Conservation (phyloP, 2,113 vertebrate genomes). For the Paramisgurnus dabryanus region DNA sequence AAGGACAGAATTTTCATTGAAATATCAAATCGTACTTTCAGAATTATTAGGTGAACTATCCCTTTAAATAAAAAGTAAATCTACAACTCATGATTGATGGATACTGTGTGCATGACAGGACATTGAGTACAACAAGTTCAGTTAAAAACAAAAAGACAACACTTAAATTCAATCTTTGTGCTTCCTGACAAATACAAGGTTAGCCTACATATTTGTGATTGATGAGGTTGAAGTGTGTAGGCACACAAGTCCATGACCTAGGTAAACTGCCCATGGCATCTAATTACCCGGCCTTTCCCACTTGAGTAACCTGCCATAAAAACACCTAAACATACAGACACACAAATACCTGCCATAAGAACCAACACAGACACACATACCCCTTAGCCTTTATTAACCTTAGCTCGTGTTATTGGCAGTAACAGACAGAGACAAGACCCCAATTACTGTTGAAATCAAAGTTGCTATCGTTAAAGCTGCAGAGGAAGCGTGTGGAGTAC, state of each 20-base stretch:
- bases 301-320: slow-evolving; percentile 46
- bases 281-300: slow-evolving; percentile 47
- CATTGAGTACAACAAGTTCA: neutral
- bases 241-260: slow-evolving; percentile 35
- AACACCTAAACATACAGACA: slow-evolving; percentile 34
- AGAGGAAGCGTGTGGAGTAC: slow-evolving; percentile 34
- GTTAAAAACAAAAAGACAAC: neutral
- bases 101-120: neutral
- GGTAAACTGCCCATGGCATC: slow-evolving; percentile 49
- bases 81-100: slow-evolving; percentile 5
- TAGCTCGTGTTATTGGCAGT: slow-evolving; percentile 56
- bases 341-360: slow-evolving; percentile 38
- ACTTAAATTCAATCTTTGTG: neutral
- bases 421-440: slow-evolving; percentile 60
- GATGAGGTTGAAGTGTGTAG: slow-evolving; percentile 49
- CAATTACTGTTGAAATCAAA: slow-evolving; percentile 66
- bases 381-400: slow-evolving; percentile 57
- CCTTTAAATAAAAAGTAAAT: slow-evolving; percentile 9
- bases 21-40: no score
- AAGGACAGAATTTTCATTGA: no score
- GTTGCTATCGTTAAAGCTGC: slow-evolving; percentile 48
- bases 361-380: slow-evolving; percentile 27
- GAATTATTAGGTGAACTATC: no score
- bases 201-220: slow-evolving; percentile 46
- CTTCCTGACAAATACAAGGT: slow-evolving; percentile 28